Percentiles rank a stretch among this genome's conserved stretches.
These are phyloP conservation scores for Pachypanchax playfairii DNA, from an alignment of 2,113 vertebrate species.

Conservation along the genomic window DNA sequence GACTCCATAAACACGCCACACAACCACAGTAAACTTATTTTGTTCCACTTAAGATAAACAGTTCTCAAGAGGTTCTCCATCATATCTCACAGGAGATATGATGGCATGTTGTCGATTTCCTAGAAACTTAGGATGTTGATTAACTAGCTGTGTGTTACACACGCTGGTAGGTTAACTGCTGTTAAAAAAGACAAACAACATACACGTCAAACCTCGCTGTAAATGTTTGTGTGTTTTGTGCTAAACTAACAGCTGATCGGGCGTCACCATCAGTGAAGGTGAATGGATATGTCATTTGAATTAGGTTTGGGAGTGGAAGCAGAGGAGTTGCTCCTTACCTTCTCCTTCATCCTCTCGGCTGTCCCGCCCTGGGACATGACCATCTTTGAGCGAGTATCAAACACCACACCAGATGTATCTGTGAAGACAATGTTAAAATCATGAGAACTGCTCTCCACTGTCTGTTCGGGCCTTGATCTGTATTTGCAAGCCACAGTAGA, in stretches of 20 bases:
- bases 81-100: too few species aligned
- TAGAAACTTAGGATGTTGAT: not conserved
- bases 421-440: conserved; percentile 37
- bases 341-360: conserved; percentile 95
- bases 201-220: not conserved
- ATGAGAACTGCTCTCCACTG: not conserved
- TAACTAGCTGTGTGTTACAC: not conserved
- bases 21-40: not conserved
- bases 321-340: conserved; percentile 77
- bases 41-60: conserved; percentile 2
- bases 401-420: conserved; percentile 93
- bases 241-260: conserved; percentile 7
- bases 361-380: conserved; percentile 94
- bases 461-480: not conserved
- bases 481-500: conserved; percentile 60
- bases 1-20: not conserved
- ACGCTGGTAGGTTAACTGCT: not conserved
- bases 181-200: not conserved
- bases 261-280: conserved; percentile 2
- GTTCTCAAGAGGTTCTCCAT: not conserved
- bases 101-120: too few species aligned
- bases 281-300: conserved; percentile 1
- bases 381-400: conserved; percentile 94
- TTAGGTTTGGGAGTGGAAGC: not conserved
- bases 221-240: not conserved